These are phyloP conservation scores for Antheraea pernyi DNA, from an alignment of 1,140 invertebrate genomes.

Conservation along the genomic window DNA sequence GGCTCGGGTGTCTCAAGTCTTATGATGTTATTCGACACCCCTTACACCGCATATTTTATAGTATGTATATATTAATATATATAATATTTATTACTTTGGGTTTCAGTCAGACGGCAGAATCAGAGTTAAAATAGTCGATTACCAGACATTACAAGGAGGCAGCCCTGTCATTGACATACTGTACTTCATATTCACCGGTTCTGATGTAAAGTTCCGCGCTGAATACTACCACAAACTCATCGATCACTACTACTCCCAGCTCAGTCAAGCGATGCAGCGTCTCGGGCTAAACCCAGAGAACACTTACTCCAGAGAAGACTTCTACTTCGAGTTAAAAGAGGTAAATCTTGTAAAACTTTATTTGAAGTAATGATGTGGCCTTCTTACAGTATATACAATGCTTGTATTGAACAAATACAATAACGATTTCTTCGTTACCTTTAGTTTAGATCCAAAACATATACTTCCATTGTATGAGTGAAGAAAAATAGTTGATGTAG, in stretches of 20 bases:
- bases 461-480: too few relatives aligned
- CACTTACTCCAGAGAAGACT: conserved; percentile 28
- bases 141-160: conserved; percentile 74
- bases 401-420: too few relatives aligned
- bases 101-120: conserved; percentile 33
- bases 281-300: conserved; percentile 33
- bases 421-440: too few relatives aligned
- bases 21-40: too few relatives aligned
- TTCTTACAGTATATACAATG: too few relatives aligned
- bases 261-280: conserved; percentile 40
- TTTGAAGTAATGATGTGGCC: too few relatives aligned
- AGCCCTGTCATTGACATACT: conserved; percentile 77
- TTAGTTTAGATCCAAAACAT: too few relatives aligned
- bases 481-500: too few relatives aligned
- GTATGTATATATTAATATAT: too few relatives aligned
- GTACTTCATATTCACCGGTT: conserved; percentile 79
- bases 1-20: too few relatives aligned
- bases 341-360: neutral
- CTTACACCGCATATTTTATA: too few relatives aligned
- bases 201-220: conserved; percentile 62
- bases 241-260: conserved; percentile 69
- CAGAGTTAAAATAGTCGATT: conserved; percentile 71
- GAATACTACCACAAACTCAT: conserved; percentile 67
- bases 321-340: neutral
- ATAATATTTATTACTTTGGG: too few relatives aligned